Percentiles rank a stretch among this genome's conserved stretches.
Evolutionary conservation across 2,888 invertebrate genomes (phyloP).

Genomic region (Chalcis sispes): DNA sequence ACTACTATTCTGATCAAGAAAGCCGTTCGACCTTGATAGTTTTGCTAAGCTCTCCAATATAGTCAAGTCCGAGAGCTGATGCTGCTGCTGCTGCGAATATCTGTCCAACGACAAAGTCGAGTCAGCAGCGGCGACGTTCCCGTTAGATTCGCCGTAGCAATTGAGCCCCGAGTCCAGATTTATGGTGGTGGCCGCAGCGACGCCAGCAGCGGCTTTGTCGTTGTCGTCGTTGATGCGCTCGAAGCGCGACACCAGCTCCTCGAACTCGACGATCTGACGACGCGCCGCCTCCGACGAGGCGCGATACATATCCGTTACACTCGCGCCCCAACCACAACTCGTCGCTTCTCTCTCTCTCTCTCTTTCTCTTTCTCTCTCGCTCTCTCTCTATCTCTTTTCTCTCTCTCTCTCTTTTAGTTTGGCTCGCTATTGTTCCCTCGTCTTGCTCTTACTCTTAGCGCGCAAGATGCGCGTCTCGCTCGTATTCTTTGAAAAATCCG

Average conservation of each 20-base stretch:
- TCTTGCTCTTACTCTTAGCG: too few species aligned
- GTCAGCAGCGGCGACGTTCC: neutral
- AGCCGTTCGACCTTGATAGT: conserved; percentile 44
- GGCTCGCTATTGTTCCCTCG: too few species aligned
- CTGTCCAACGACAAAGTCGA: conserved; percentile 38
- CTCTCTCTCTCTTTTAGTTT: neutral
- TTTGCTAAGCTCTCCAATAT: conserved; percentile 41
- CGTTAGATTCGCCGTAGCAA: conserved; percentile 14
- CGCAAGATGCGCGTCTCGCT: too few species aligned
- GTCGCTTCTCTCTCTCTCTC: neutral
- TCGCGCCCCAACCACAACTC: neutral
- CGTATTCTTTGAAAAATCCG: too few species aligned
- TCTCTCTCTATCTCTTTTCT: neutral
- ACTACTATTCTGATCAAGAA: conserved; percentile 38
- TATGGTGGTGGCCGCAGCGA: conserved; percentile 47
- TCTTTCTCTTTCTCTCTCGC: neutral
- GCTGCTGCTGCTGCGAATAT: conserved; percentile 27
- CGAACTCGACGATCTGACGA: conserved; percentile 72
- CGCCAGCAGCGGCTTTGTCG: conserved; percentile 51
- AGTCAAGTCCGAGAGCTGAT: conserved; percentile 29
- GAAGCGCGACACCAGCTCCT: conserved; percentile 73
- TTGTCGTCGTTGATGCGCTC: conserved; percentile 71
- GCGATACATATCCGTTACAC: conserved; percentile 64
- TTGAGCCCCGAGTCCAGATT: conserved; percentile 33
- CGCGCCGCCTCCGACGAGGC: conserved; percentile 63